These are phyloP conservation scores for Cyprinodon tularosa DNA, from an alignment of 2,113 vertebrate genomes.

Conservation along the genomic window DNA sequence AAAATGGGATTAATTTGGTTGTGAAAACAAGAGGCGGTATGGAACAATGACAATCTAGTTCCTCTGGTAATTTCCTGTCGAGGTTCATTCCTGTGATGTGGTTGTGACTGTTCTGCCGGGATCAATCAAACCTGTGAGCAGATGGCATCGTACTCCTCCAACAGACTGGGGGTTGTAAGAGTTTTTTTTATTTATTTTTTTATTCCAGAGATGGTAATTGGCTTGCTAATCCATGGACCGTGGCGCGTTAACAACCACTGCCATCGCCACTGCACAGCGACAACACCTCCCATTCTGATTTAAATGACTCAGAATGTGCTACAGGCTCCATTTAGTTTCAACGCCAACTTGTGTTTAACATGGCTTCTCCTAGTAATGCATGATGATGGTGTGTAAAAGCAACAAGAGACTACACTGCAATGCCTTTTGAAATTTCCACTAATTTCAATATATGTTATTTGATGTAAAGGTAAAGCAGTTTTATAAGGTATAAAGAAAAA, in stretches of 20 bases:
- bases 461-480: no score
- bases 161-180: conserved; percentile 56
- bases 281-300: conserved; percentile 37
- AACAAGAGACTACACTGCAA: conserved; percentile 35
- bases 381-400: conserved; percentile 4
- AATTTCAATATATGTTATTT: no score
- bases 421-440: neutral
- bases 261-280: conserved; percentile 26
- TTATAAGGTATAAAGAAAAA: no score
- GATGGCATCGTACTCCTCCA: conserved; percentile 65
- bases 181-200: conserved; percentile 45
- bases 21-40: conserved; percentile 63
- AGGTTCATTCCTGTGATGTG: conserved; percentile 64
- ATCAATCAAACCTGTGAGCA: conserved; percentile 73
- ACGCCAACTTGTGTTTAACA: conserved; percentile 28
- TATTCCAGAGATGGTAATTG: conserved; percentile 59
- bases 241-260: conserved; percentile 60
- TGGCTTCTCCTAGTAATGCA: conserved; percentile 23
- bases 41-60: conserved; percentile 71
- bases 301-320: conserved; percentile 30
- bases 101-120: conserved; percentile 68
- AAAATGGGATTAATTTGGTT: conserved; percentile 59
- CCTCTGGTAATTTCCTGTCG: conserved; percentile 73
- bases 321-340: conserved; percentile 30
- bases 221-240: conserved; percentile 55